Conservation (phyloP, 2,797 vertebrate species). For the Myiotriccus ornatus region DNA sequence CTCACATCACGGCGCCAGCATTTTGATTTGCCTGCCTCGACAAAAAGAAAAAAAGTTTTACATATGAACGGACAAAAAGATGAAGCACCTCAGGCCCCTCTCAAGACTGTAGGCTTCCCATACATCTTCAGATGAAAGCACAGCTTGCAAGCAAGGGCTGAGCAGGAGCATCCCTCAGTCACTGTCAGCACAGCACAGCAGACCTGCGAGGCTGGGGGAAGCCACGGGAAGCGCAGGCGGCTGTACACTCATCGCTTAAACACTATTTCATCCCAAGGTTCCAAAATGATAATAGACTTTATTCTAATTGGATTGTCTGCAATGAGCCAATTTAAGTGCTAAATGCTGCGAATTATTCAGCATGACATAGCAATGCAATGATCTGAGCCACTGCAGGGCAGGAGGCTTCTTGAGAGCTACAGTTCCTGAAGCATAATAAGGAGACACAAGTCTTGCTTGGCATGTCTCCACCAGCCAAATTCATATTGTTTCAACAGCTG, state of each 20-base stretch:
- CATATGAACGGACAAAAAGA: neutral
- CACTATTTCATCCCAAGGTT: conserved; percentile 79
- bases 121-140: neutral
- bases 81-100: neutral
- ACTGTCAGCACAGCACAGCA: neutral
- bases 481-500: conserved; percentile 70
- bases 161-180: neutral
- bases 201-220: conserved; percentile 13
- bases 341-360: conserved; percentile 91
- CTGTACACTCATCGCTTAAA: conserved; percentile 56
- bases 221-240: neutral
- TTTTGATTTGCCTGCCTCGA: neutral
- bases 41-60: conserved; percentile 1
- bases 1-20: neutral
- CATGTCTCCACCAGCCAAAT: conserved; percentile 68
- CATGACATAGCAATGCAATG: conserved; percentile 86
- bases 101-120: neutral
- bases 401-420: conserved; percentile 67
- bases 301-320: conserved; percentile 85
- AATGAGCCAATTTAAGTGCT: conserved; percentile 86
- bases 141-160: neutral
- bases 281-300: conserved; percentile 81
- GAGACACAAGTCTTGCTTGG: conserved; percentile 69
- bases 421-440: conserved; percentile 69
- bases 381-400: conserved; percentile 82